Base-by-base conservation (phyloP, 2,797 vertebrate genomes). In the Pipistrellus pipistrellus region DNA sequence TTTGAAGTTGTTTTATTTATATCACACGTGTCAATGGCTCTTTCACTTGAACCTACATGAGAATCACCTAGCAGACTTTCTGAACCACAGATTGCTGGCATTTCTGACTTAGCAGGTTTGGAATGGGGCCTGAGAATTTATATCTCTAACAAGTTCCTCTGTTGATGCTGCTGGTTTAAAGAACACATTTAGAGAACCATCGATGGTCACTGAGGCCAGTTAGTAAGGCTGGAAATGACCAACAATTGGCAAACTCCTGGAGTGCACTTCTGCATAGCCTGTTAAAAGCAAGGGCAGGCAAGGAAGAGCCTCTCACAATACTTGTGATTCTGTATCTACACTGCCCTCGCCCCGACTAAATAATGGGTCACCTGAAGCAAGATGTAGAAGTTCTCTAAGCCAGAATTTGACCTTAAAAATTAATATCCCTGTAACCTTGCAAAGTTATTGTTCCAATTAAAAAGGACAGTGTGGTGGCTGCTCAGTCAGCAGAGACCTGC, bases 391-490 rank as follows among this genome's bases (percentile, higher is more conserved):
- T 59, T 86, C 64, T 93, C 85, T 57, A 89, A 32, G 8, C n/a
- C 5, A 78, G 72, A 46, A 35, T 51, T 68, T 84, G 80, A 78
- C 64, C 66, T 85, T 62, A 76, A 88, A 88, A 95, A 80, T 48
- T 17, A 80, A 44, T 57, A 76, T n/a, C 15, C 35, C 5, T 41
- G 73, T 81, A 88, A 66, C 23, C 32, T 82, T 66, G 20, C 46
- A 77, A 91, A 73, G 20, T 55, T 57, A 82, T 59, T 85, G 20
- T 85, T 91, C 53, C 23, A 76, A 80, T 77, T 85, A 88, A 85
- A 35, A 53, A 48, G 62, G 25, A 71, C 30, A n/a, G 27, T 27
- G 0, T 30, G 27, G n/a, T 78, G 48, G 25, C 20, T 53, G 25
- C 62, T 57, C 23, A 32, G 35, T 75, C n/a, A 32, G 30, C 10